A percentile compares a stretch with the other conserved stretches of the same genome.
phyloP scores from a whole-genome alignment of 1,140 invertebrate genomes.

The Aleiodes sp. region DNA sequence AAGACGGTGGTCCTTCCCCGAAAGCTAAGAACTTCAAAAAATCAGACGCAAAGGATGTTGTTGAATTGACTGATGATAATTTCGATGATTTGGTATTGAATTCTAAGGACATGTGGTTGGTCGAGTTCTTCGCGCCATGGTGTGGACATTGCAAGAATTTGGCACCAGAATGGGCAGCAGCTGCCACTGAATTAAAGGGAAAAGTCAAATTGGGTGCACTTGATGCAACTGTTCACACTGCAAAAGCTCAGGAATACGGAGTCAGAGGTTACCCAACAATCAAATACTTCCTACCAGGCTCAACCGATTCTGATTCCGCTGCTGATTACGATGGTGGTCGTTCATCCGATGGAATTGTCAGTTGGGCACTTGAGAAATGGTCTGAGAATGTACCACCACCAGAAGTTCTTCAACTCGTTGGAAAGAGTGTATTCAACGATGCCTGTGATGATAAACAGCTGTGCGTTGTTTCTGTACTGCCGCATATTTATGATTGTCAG shows the following conservation, averaged over 20 bases:
- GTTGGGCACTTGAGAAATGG: constrained; percentile 87
- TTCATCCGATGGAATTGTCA: constrained; percentile 89
- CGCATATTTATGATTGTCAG: constrained; percentile 98
- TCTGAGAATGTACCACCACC: constrained; percentile 89
- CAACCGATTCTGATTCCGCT: constrained; percentile 76
- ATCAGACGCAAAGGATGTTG: constrained; percentile 77
- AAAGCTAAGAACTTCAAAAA: constrained; percentile 42
- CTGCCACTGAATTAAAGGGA: constrained; percentile 94
- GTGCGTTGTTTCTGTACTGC: constrained; percentile 93
- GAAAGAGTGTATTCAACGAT: constrained; percentile 74
- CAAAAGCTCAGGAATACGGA: constrained; percentile 80
- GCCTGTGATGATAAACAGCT: constrained; percentile 87
- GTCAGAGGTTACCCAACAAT: constrained; percentile 97
- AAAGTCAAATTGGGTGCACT: constrained; percentile 95
- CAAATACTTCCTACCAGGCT: constrained; percentile 90
- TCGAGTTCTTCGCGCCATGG: constrained; percentile 98
- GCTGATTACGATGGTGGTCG: constrained; percentile 91
- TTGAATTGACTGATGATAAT: constrained; percentile 94
- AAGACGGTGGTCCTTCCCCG: neutral
- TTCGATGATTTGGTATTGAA: constrained; percentile 91
- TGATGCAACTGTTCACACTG: constrained; percentile 92
- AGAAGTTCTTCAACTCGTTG: constrained; percentile 77
- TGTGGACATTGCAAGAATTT: constrained; percentile 97
- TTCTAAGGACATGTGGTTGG: constrained; percentile 93
- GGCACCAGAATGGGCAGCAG: constrained; percentile 93